A percentile compares a stretch with the other conserved stretches of the same genome.
Conservation (phyloP, 2,888 invertebrate genomes). For the Rhagophthalmus giganteus region DNA sequence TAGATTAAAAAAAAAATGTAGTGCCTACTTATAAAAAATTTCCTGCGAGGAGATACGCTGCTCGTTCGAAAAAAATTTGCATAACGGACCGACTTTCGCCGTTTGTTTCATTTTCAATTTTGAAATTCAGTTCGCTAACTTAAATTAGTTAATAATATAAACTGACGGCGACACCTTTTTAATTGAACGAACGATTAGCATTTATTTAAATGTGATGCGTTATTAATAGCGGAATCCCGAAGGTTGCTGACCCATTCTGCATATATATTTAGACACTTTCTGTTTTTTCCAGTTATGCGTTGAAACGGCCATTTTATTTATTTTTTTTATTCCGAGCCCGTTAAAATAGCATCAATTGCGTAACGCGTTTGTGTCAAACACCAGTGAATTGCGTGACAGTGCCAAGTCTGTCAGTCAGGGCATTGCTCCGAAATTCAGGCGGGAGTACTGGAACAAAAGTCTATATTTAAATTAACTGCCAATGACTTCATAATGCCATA, state of each 20-base stretch:
- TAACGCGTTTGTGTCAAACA: conserved; percentile 31
- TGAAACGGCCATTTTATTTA: conserved; percentile 16
- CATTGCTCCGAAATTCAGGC: conserved; percentile 35
- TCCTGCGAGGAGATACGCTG: too few relatives aligned
- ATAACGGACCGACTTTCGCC: too few relatives aligned
- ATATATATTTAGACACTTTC: conserved; percentile 19
- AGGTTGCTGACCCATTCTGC: conserved; percentile 26
- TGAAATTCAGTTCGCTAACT: too few relatives aligned
- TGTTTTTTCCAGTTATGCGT: conserved; percentile 20
- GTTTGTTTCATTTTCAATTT: too few relatives aligned
- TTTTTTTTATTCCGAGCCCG: conserved; percentile 19
- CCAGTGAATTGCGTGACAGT: conserved; percentile 32
- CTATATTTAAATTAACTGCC: conserved; percentile 45
- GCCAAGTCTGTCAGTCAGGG: conserved; percentile 40
- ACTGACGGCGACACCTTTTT: background rate
- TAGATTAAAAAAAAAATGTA: too few relatives aligned
- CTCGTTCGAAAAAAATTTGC: too few relatives aligned
- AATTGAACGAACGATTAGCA: conserved; percentile 2
- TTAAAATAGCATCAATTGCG: conserved; percentile 33
- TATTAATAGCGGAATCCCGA: conserved; percentile 8
- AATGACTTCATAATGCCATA: conserved; percentile 39
- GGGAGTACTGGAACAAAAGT: conserved; percentile 42
- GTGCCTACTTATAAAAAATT: too few relatives aligned
- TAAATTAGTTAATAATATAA: too few relatives aligned
- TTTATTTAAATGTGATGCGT: conserved; percentile 4